Percentiles rank a stretch among this genome's conserved stretches.
These are phyloP conservation scores for Passer montanus DNA, from an alignment of 2,113 vertebrate species.

Conservation along the genomic window DNA sequence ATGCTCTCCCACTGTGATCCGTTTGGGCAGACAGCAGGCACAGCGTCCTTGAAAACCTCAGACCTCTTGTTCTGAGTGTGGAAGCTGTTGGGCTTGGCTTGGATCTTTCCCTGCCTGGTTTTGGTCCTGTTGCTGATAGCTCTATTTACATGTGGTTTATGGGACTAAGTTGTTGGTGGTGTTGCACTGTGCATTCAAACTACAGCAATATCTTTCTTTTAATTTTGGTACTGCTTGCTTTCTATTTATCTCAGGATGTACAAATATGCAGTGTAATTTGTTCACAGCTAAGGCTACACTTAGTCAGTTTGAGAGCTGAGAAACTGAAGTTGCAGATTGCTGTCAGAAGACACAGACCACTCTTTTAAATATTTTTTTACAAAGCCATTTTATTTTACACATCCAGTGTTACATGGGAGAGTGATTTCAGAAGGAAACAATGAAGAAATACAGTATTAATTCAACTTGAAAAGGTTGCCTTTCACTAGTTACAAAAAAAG, in stretches of 20 bases:
- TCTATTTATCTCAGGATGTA: slow-evolving; percentile 41
- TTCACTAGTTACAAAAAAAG: not conserved
- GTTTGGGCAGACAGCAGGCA: not conserved
- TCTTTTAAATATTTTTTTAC: slow-evolving; percentile 13
- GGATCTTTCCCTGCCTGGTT: not conserved
- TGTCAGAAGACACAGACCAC: not conserved
- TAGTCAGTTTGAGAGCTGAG: not conserved
- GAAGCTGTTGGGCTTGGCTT: not conserved
- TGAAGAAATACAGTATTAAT: not conserved
- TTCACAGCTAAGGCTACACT: not conserved
- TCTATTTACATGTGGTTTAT: not conserved
- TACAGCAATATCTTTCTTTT: not conserved
- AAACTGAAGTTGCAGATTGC: not conserved
- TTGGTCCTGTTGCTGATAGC: not conserved
- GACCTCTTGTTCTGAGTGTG: not conserved
- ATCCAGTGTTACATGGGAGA: not conserved
- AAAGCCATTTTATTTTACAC: not conserved
- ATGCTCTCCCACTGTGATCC: not conserved
- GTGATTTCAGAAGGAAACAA: not conserved
- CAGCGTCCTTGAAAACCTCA: not conserved
- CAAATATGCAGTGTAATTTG: slow-evolving; percentile 26
- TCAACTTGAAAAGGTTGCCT: not conserved
- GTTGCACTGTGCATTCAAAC: not conserved
- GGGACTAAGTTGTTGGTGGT: not conserved
- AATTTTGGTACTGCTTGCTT: not conserved